Conservation (phyloP, 2,113 vertebrate genomes). For the Salvelinus alpinus region DNA sequence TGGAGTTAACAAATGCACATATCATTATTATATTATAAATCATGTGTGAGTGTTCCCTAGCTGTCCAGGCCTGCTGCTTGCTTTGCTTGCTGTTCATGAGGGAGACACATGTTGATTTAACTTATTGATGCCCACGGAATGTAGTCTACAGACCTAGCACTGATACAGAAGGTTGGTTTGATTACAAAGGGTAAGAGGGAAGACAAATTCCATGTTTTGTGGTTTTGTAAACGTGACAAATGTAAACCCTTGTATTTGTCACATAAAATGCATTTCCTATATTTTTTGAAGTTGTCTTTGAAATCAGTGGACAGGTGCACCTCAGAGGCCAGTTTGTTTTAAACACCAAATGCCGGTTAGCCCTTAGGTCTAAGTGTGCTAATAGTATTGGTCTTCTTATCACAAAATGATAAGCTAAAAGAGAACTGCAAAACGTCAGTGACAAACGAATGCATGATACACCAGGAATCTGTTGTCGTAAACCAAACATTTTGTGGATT, state of each 20-base stretch:
- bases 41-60: not conserved
- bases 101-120: not conserved
- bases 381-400: too few relatives aligned
- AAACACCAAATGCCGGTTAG: too few relatives aligned
- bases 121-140: not conserved
- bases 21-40: not conserved
- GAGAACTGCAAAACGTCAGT: too few relatives aligned
- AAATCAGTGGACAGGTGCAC: not conserved
- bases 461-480: conserved; percentile 37
- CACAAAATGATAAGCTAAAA: too few relatives aligned
- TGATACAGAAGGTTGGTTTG: too few relatives aligned
- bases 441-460: not conserved
- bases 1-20: conserved; percentile 42
- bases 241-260: not conserved
- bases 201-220: too few relatives aligned
- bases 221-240: too few relatives aligned
- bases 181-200: too few relatives aligned
- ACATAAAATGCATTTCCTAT: not conserved
- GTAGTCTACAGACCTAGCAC: not conserved
- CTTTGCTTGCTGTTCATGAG: not conserved
- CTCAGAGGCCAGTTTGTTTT: conserved; percentile 4
- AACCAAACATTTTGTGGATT: conserved; percentile 32
- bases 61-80: not conserved
- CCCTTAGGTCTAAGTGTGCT: too few relatives aligned
- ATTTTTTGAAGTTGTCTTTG: too few relatives aligned